Base-by-base conservation (phyloP, 1,140 invertebrate genomes). In the Pogonognathellus flavescens region DNA sequence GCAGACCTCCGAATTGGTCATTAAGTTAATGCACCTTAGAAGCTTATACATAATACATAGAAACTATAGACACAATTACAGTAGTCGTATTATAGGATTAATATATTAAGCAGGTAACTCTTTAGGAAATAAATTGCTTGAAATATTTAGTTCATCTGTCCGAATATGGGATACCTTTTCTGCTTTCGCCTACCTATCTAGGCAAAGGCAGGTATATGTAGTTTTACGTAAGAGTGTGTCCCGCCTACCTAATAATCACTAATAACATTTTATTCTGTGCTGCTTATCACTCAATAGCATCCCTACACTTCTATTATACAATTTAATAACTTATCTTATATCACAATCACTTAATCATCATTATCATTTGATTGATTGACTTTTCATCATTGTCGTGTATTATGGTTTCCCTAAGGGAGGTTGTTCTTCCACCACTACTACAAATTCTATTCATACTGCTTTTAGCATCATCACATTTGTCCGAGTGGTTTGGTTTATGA, bases 291-390 rank as follows among this genome's bases (percentile, higher is more conserved):
- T n/a, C 53, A 57, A 57, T 5, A 4, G 53, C n/a, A 57, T 41
- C 6, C 6, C 1, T 41, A 41, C 6, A 41, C 31, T 41, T 41
- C 31, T 41, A 41, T 41, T 41, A 41, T 6, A 41, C 13, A 76
- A 76, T 1, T 62, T 62, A 76, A 76, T 76, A 49, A 16, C 41
- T 76, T 76, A 76, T 76, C 70, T 76, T 50, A 76, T 50, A 16
- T n/a, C n/a, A 50, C 70, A 31, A 76, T 76, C 70, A 50, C 70
- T 76, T 76, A 49, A 76, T 76, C 70, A 76, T 76, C 41, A 76
- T 76, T 76, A 76, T 49, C 14, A 76, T 76, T 76, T 76, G 70
- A 76, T 76, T 76, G 70, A 76, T 76, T 76, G 70, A 76, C 70
- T 76, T 76, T 76, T 76, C 70, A 76, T 76, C 41, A 10, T 76